Evolutionary conservation across 2,888 invertebrate species (phyloP), one percentile per base, ranked within the genome.

Genomic region (Ophion slaviceki): DNA sequence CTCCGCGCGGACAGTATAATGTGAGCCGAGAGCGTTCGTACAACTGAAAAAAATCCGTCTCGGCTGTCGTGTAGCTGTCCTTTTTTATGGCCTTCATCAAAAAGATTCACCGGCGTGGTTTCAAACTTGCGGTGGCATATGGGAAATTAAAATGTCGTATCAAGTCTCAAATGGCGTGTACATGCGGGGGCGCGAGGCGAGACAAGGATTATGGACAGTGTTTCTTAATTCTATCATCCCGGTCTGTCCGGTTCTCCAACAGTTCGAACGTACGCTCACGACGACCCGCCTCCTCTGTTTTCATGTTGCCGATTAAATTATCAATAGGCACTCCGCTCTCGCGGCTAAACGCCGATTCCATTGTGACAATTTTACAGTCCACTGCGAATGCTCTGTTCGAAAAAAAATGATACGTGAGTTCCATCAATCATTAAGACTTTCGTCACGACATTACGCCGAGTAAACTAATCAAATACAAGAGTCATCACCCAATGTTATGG

Each of bases 51-150:
- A 79, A 82, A 66, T 72, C 59, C 24, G 24, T 71, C 20, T 71
- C 17, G 40, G 24, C 20, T 62, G 6, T 70, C 20, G 28, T 47
- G 67, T 78, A 74, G 77, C 68, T 32, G 53, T 68, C 80, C 87
- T 87, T 84, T 88, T 88, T 91, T 90, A 89, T 90, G 88, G 87
- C 87, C 87, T 72, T 72, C 90, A 90, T 91, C 89, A 90, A 91
- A 89, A 86, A 90, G 90, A 91, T 90, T 91, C 89, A 91, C 89
- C 89, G 90, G 75, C 84, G 84, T 72, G 86, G 81, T 87, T 89
- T 86, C 67, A 87, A 86, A 81, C 86, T 75, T 82, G 78, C 59
- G 71, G 82, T 86, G 85, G 80, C 74, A 72, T 72, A 76, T 32
- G 77, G 75, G 85, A 87, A 89, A 90, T 90, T 90, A 89, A 90